Evolutionary conservation across 2,888 invertebrate genomes (phyloP).

Genomic region (Netelia melanura): DNA sequence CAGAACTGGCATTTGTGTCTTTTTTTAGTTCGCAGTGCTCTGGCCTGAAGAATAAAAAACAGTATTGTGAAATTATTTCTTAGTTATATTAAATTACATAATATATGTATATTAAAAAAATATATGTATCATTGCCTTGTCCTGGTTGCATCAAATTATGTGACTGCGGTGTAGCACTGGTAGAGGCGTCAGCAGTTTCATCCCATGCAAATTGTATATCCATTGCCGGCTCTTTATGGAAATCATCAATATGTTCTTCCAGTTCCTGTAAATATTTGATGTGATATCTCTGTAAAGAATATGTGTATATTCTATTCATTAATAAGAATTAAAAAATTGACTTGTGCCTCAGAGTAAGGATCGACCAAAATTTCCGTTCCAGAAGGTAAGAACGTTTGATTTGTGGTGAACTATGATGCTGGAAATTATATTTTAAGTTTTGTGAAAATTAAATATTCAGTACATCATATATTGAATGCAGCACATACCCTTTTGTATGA

Average conservation of each 20-base stretch:
- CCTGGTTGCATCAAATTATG: background rate
- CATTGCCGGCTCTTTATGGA: background rate
- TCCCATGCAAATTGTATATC: background rate
- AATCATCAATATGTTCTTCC: background rate
- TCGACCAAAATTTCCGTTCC: background rate
- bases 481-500: constrained; percentile 6
- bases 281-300: no score
- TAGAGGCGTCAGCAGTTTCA: background rate
- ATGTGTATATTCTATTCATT: constrained; percentile 2
- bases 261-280: background rate
- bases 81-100: background rate
- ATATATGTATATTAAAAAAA: constrained; percentile 3
- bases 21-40: background rate
- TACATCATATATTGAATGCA: constrained; percentile 2
- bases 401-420: background rate
- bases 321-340: background rate
- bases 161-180: background rate
- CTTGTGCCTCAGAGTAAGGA: background rate
- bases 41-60: background rate
- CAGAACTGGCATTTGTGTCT: background rate
- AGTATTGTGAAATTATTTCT: constrained; percentile 6
- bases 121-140: background rate
- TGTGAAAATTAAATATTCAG: constrained; percentile 4
- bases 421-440: constrained; percentile 6
- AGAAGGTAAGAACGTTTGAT: background rate